Base-by-base conservation (phyloP, 2,888 invertebrate species). In the Drepanosiphum platanoidis region DNA sequence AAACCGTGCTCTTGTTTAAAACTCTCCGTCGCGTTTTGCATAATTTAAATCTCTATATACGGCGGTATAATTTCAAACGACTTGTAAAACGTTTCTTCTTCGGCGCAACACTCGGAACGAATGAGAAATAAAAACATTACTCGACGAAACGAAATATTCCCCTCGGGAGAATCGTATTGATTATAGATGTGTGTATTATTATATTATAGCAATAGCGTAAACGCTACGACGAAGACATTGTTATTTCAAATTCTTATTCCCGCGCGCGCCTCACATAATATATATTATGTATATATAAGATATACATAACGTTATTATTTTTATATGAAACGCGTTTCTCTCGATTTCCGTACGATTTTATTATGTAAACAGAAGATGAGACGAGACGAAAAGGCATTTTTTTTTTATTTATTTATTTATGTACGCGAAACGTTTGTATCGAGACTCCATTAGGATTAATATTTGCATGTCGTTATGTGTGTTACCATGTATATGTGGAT, bases 391-490 rank as follows among this genome's bases (percentile, higher is more conserved):
- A 1, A 52, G 18, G 3, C 52, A 52, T 52, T 18, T 22, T 52
- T 22, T 52, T 52, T 2, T 52, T 52, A 52, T 46, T 46, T 18
- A 46, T 52, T 72, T 74, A 46, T 74, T 74, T 32, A 74, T 46
- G 74, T 74, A 32, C 11, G 9, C 46, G 30, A 18, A 46, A 74
- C 11, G 42, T 30, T 42, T 27, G 30, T 58, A 58, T 75, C 75
- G 75, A 58, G 75, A 34, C 75, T 34, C 75, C 75, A 58, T 75
- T 61, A 27, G 58, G 75, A 61, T 75, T 75, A 58, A n/a, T 75
- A 75, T 75, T 58, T 75, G 58, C 34, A 58, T 52, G 34, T n/a
- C 52, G 34, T 75, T 58, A 72, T 42, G 30, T 1, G 1, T 15
- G 18, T 11, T n/a, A 32, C 66, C 30, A 66, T 13, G n/a, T 66